Percentiles rank a stretch among this genome's conserved stretches.
Evolutionary conservation across 2,888 invertebrate genomes (phyloP).

Genomic region (Adineta ricciae): DNA sequence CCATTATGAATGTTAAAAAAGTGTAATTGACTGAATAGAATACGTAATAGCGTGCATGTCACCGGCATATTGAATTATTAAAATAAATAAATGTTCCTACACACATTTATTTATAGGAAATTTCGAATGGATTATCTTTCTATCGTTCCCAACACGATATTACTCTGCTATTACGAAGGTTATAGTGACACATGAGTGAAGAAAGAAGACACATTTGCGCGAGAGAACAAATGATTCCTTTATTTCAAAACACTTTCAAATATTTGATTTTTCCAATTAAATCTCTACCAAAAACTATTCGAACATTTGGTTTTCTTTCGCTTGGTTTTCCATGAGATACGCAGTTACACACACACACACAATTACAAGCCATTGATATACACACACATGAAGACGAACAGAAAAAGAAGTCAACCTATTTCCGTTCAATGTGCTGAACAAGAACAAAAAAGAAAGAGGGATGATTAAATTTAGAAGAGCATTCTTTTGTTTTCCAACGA

Average conservation of each 20-base stretch:
- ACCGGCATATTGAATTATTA: no score
- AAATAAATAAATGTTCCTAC: no score
- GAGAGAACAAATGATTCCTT: no score
- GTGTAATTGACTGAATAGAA: no score
- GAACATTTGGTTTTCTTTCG: background rate
- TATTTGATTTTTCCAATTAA: background rate
- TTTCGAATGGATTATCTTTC: no score
- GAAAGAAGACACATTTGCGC: no score
- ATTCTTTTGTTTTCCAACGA: background rate
- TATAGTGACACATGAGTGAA: no score
- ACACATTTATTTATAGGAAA: no score
- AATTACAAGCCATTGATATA: background rate
- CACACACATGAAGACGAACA: background rate
- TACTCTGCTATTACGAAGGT: no score
- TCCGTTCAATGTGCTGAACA: background rate
- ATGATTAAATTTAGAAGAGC: background rate
- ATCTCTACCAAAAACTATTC: background rate
- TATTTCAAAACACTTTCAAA: background rate
- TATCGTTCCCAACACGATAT: no score
- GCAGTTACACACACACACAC: background rate
- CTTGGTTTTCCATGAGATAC: background rate
- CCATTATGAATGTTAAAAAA: no score
- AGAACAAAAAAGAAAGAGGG: background rate
- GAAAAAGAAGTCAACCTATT: background rate
- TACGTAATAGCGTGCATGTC: no score